Evolutionary conservation across 1,140 invertebrate genomes (phyloP).

Genomic region (Chironomus tepperi): DNA sequence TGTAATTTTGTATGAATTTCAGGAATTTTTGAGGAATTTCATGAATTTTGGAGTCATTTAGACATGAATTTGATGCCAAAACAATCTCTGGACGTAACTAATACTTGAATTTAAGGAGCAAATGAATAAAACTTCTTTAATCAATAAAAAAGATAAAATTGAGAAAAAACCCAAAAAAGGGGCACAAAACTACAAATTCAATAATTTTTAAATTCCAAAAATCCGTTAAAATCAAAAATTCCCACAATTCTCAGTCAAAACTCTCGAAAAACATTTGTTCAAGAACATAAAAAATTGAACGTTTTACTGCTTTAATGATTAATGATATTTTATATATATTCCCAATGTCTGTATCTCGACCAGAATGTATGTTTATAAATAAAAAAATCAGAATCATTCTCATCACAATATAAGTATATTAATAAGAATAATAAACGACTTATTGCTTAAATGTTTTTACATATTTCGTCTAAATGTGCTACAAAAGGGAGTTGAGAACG

Average conservation of each 20-base stretch:
- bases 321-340: slow-evolving; percentile 9
- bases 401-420: neutral
- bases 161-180: too few species aligned
- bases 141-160: too few species aligned
- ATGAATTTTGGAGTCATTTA: too few species aligned
- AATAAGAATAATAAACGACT: neutral
- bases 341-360: neutral
- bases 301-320: neutral
- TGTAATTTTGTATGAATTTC: too few species aligned
- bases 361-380: too few species aligned
- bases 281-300: neutral
- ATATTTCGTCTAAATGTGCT: neutral
- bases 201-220: too few species aligned
- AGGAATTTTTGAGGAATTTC: too few species aligned
- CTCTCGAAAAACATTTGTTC: neutral
- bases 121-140: too few species aligned
- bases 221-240: neutral
- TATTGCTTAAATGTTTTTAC: slow-evolving; percentile 9
- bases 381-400: neutral
- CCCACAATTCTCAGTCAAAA: neutral
- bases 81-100: too few species aligned
- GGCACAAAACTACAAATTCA: too few species aligned
- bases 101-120: too few species aligned
- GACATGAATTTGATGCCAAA: too few species aligned
- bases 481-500: neutral